Base-by-base conservation (phyloP, 2,888 invertebrate genomes). In the Eulithis testata region DNA sequence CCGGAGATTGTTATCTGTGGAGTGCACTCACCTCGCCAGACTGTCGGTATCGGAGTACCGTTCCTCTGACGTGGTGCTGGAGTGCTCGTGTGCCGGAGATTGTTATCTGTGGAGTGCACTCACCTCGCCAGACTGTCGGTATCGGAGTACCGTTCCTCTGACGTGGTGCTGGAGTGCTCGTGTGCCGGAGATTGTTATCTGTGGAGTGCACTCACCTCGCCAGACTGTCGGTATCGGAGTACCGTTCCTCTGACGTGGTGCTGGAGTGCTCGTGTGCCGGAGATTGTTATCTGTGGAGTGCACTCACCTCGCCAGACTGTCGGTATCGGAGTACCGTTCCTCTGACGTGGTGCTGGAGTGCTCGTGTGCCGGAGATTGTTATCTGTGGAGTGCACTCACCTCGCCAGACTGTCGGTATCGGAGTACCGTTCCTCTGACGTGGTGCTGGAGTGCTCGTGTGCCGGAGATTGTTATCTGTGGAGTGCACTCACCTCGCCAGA, bases 101-200 rank as follows among this genome's bases (percentile, higher is more conserved):
- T n/a, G n/a, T n/a, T n/a, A n/a, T n/a, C 6, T 11, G 8, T 6
- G 3, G 5, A 31, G 31, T 31, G 47, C 21, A 21, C n/a, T 27
- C 53, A 87, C 86, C 87, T 86, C 66, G 85, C 85, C 0, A 85
- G 75, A 59, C 87, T 96, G 83, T 96, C 96, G 54, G 94, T 95
- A 79, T 96, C 96, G 3, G 96, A 96, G 70, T 95, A 95, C 63
- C 96, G 95, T 65, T 97, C 96, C 76, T 96, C 96, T 11, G 94
- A 93, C 21, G 21, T 21, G 43, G 85, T 77, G 31, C 84, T 83
- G 2, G 86, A 86, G 65, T 73, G 82, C 43, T 73, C 69, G 50
- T 70, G 76, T 9, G 76, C 66, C 71, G 58, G 75, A 4, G 73
- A 66, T n/a, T n/a, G n/a, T n/a, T n/a, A n/a, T n/a, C 6, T 11